Conservation (phyloP, 1,140 invertebrate genomes). For the Ruditapes philippinarum region DNA sequence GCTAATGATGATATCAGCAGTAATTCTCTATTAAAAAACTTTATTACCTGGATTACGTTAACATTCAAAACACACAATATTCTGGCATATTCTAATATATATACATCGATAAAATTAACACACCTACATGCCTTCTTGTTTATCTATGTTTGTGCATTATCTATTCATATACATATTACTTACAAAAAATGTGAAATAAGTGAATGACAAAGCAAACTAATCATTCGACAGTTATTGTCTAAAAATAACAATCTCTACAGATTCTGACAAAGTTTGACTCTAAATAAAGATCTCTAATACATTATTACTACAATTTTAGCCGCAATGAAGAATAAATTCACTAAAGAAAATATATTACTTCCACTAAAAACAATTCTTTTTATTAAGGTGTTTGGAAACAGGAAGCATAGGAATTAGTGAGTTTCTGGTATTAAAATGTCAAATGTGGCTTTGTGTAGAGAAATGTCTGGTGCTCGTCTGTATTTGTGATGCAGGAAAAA, state of each 20-base stretch:
- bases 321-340: not conserved
- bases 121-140: constrained; percentile 10
- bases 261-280: constrained; percentile 3
- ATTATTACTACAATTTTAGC: not conserved
- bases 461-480: not conserved
- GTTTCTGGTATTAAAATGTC: not conserved
- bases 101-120: not conserved
- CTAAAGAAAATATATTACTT: not conserved
- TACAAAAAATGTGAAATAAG: constrained; percentile 5
- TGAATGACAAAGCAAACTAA: not conserved
- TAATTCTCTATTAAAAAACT: not conserved
- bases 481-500: not conserved
- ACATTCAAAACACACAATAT: constrained; percentile 8
- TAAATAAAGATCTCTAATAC: not conserved
- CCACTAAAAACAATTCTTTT: too few species aligned
- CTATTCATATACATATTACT: not conserved
- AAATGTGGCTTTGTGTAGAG: not conserved
- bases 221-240: not conserved
- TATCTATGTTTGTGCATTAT: not conserved
- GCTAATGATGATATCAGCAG: not conserved
- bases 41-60: not conserved
- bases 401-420: not conserved
- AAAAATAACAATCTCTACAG: not conserved
- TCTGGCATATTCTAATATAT: not conserved
- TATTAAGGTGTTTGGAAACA: not conserved